These are phyloP conservation scores for Hipparchia semele DNA, from an alignment of 2,888 invertebrate genomes.

Conservation along the genomic window DNA sequence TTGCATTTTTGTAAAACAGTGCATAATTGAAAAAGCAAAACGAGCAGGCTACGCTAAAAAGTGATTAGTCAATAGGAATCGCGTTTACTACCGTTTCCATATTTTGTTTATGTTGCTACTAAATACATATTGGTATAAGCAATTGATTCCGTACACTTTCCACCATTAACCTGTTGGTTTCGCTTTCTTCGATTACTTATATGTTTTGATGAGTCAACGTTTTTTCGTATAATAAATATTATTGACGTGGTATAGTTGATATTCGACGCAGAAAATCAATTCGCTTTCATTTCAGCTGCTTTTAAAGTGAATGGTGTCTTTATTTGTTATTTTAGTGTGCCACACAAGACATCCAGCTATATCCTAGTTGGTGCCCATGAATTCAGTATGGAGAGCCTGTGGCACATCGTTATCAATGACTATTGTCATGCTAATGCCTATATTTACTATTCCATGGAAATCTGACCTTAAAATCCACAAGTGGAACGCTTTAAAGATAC, in stretches of 20 bases:
- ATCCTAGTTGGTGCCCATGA: background rate
- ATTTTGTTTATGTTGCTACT: constrained; percentile 25
- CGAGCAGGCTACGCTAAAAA: background rate
- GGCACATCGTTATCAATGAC: constrained; percentile 17
- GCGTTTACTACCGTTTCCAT: constrained; percentile 30
- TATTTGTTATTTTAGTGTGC: background rate
- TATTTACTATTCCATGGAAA: constrained; percentile 20
- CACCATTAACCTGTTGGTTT: constrained; percentile 69
- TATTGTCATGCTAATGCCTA: constrained; percentile 18
- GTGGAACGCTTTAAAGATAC: constrained; percentile 15
- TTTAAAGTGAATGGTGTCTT: background rate
- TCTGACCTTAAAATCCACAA: constrained; percentile 18
- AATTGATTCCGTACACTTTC: constrained; percentile 74
- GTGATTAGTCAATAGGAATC: constrained; percentile 15
- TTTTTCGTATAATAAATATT: constrained; percentile 17
- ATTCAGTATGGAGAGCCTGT: constrained; percentile 7
- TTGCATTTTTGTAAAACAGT: background rate
- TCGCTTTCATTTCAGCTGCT: background rate
- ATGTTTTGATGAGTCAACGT: constrained; percentile 51
- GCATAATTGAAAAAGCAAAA: background rate
- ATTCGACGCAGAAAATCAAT: constrained; percentile 9
- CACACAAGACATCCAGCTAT: background rate
- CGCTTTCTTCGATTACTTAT: constrained; percentile 70
- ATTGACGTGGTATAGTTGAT: constrained; percentile 8
- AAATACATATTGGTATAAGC: constrained; percentile 47